Base-by-base conservation (phyloP, 2,113 vertebrate species). In the Alouatta palliata region DNA sequence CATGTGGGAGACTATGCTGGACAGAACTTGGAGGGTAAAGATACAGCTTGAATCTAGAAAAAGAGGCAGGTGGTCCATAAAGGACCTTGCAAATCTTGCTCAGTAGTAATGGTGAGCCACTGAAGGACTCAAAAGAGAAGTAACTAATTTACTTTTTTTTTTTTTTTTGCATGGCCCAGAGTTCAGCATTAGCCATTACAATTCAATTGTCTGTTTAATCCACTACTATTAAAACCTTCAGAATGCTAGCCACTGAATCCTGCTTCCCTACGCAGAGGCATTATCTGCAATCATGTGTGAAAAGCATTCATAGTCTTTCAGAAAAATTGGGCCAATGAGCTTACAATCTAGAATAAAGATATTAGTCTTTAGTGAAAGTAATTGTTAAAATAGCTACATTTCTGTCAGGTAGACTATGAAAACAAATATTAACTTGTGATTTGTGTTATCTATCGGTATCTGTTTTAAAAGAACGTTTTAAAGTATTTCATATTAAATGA, bases 311-410 rank as follows among this genome's bases (percentile, higher is more conserved):
- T 27, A 54, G 49, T 89, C 13, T 92, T 47, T 97, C 32, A 88
- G 82, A 61, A 91, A 95, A 97, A 79, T 61, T 56, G 68, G 75
- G 77, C 35, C 32, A 58, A 85, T 81, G 45, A 90, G 45, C 52
- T 95, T 76, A 75, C 25, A 79, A 45, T 71, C 10, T 21, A 90
- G 49, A 90, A 83, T 82, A 82, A 79, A 35, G 40, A 75, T 43
- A 94, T 95, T 64, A 83, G 32, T 52, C 58, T 90, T 87, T 52
- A 58, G 43, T 92, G 17, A 90, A 84, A 89, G 2, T 61, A 77
- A 91, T 37, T 93, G 20, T 81, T 90, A 88, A 93, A 97, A 90
- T 43, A 86, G 58, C 85, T 96, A 40, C 37, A 52, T 71, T 90
- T 90, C n/a, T 73, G 84, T 64, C 27, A 93, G 81, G 35, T 54